Base-by-base conservation (phyloP, 2,797 vertebrate species). In the Phataginus tricuspis region DNA sequence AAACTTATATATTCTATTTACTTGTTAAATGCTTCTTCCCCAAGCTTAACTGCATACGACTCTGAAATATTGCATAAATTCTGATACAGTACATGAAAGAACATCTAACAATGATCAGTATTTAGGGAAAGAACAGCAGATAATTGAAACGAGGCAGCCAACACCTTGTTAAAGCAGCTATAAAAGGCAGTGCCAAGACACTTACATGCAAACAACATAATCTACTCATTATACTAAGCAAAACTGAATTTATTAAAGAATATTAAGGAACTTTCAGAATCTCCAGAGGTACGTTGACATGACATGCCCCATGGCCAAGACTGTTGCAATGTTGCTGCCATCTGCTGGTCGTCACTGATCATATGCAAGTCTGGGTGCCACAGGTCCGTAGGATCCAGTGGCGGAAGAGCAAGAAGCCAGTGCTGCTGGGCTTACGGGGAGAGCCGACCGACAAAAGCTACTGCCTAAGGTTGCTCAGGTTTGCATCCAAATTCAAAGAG, bases 301-400 rank as follows among this genome's bases (percentile, higher is more conserved):
- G 57, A 78, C 53, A 39, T 5, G 53, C 25, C 27, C 14, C 5
- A 51, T 14, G 37, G 59, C 13, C 29, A 53, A 51, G 34, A 31
- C 55, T 57, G 25, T 9, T 29, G 55, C 49, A 83, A 42, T 2
- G 5, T 53, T 88, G 68, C 75, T 83, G 89, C 68, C 91, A 83
- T 89, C 95, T 97, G 53, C 75, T 92, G 90, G 57, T 63, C 64
- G 71, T 34, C 75, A 37, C 37, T n/a, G 49, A 11, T 59, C 45
- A 37, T 0, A 27, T 2, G 1, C 69, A 69, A 72, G 71, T 39
- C 71, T 80, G 45, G 75, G 80, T 12, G 34, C 53, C 8, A 74
- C 39, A 53, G 0, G 31, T 39, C 69, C 39, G 61, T 8, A 29
- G n/a, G 64, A 55, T 77, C 13, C 5, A n/a, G 15, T 19, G 27